A percentile compares a stretch with the other conserved stretches of the same genome.
Evolutionary conservation across 1,140 invertebrate genomes (phyloP).

Genomic region (Papilio aristodemus): DNA sequence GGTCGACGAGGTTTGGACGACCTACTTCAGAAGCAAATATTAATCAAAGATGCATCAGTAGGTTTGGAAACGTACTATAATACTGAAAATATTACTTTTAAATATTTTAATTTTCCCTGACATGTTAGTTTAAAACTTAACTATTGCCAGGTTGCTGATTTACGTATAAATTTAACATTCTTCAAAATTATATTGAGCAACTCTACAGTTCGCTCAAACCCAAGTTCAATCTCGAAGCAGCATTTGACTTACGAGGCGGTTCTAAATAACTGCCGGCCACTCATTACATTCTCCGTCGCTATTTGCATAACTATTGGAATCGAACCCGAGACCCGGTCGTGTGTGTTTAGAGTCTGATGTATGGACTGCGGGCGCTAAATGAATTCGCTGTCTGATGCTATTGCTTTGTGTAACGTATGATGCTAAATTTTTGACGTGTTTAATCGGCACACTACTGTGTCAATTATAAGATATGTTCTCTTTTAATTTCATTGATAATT

Average conservation of each 20-base stretch:
- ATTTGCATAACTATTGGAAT: constrained; percentile 80
- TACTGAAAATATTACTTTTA: too few relatives aligned
- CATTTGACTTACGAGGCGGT: constrained; percentile 74
- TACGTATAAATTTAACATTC: too few relatives aligned
- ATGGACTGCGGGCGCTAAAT: constrained; percentile 61
- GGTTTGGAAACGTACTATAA: too few relatives aligned
- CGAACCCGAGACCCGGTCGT: constrained; percentile 55
- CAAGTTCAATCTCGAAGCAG: constrained; percentile 59
- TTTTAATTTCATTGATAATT: neutral
- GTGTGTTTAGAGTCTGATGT: constrained; percentile 73
- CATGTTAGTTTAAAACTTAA: neutral
- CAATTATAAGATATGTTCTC: neutral
- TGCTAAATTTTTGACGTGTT: neutral
- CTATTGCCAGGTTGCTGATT: too few relatives aligned
- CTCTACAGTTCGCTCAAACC: constrained; percentile 47
- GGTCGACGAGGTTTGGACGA: neutral
- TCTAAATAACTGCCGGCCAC: constrained; percentile 77
- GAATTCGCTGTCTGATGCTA: constrained; percentile 57
- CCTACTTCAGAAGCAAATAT: neutral
- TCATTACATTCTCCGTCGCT: constrained; percentile 73
- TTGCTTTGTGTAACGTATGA: constrained; percentile 57
- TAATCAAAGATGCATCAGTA: too few relatives aligned
- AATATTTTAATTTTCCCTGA: too few relatives aligned
- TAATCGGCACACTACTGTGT: neutral
- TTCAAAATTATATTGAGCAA: constrained; percentile 19